A percentile compares a stretch with the other conserved stretches of the same genome.
These are phyloP conservation scores for Mormoops blainvillei DNA, from an alignment of 2,113 vertebrate genomes.

Conservation along the genomic window DNA sequence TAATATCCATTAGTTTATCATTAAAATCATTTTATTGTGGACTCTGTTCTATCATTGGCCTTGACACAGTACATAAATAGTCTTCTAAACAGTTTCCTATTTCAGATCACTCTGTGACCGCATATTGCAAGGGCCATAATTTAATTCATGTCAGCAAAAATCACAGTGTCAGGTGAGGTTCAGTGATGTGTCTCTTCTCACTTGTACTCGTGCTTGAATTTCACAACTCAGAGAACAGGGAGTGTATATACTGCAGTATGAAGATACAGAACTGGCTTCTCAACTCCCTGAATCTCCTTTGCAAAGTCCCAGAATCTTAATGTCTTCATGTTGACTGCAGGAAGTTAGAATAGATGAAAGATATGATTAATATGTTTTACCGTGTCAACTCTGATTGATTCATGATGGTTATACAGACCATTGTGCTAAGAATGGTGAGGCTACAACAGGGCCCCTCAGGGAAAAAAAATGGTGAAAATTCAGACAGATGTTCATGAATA, in stretches of 20 bases:
- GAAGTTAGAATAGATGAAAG: background rate
- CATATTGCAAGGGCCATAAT: background rate
- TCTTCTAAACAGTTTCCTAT: background rate
- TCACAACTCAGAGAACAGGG: background rate
- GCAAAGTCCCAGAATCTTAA: background rate
- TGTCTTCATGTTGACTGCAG: background rate
- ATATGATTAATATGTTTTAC: background rate
- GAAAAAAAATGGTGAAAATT: background rate
- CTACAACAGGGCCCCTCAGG: background rate
- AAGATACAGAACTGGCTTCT: background rate
- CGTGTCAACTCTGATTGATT: background rate
- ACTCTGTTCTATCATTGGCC: background rate
- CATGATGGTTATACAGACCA: background rate
- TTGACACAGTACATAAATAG: background rate
- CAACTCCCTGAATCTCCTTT: background rate
- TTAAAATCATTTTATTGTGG: background rate
- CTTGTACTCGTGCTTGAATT: slow-evolving; percentile 7
- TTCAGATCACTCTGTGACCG: background rate
- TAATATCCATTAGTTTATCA: background rate
- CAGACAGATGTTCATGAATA: background rate
- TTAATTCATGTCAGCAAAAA: slow-evolving; percentile 49
- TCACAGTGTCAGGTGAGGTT: background rate
- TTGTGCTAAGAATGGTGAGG: background rate
- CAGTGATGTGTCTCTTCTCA: background rate
- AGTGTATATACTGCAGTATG: background rate